phyloP scores from a whole-genome alignment of 2,888 invertebrate genomes.

The Adineta ricciae region DNA sequence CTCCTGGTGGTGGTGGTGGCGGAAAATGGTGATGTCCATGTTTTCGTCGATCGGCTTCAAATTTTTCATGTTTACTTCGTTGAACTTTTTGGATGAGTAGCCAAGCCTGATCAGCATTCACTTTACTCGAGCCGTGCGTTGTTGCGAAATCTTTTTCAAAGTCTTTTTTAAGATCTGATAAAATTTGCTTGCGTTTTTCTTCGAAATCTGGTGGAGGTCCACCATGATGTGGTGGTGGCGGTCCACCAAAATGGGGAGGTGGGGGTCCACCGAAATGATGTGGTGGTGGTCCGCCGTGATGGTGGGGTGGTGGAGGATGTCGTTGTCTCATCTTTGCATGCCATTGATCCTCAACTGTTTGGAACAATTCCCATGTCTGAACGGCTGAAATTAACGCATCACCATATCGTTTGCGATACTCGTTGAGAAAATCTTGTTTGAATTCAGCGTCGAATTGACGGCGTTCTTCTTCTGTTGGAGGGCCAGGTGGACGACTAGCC shows the following conservation, averaged over 20 bases:
- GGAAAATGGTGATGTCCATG: not conserved
- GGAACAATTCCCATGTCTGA: not conserved
- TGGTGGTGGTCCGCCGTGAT: not conserved
- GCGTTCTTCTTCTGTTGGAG: not conserved
- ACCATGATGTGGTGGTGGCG: not conserved
- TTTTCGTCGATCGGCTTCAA: not conserved
- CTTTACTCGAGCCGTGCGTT: not conserved
- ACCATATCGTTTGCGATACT: not conserved
- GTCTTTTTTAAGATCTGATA: not conserved
- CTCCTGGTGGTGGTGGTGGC: too few relatives aligned
- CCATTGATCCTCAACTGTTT: not conserved
- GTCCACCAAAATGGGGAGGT: not conserved
- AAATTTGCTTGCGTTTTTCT: not conserved
- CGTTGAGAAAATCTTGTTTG: not conserved
- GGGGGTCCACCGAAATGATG: not conserved
- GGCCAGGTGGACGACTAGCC: not conserved
- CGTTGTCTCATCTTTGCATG: not conserved
- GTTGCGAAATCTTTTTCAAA: not conserved
- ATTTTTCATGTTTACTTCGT: not conserved
- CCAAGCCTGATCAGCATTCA: not conserved
- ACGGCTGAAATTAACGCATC: not conserved
- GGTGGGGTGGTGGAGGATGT: not conserved
- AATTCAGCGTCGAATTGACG: not conserved
- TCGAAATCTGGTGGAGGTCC: not conserved
- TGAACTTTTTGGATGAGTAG: not conserved